Base-by-base conservation (phyloP, 1,140 invertebrate species). In the Saccostrea echinata region DNA sequence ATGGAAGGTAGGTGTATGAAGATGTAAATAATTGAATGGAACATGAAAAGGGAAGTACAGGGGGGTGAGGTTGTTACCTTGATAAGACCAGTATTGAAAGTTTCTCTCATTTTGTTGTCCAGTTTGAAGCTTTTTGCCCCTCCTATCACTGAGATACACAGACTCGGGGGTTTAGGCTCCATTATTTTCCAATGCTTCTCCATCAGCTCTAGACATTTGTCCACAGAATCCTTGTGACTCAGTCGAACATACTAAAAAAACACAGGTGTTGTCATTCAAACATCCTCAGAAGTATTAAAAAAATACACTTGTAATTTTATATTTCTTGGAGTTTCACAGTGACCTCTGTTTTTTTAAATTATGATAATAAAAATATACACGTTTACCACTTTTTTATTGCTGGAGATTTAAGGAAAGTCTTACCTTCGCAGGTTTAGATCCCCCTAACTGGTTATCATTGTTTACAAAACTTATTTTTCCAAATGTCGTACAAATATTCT, bases 221-320 rank as follows among this genome's bases (percentile, higher is more conserved):
- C 98, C 1, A 98, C 97, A 90, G 97, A 96, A 24, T 98, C 98
- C 94, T 99, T 98, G 95, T 98, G 97, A 21, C 97, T 97, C 81
- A 99, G 95, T 88, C 98, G 96, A 18, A 99, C 97, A 93, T 98
- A 99, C 97, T 99, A 95, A 4, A 96, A 96, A 91, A 88, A 93
- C 94, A 93, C 86, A 84, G n/a, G 76, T 21, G 68, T 35, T 24
- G 68, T 71, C 30, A 71, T 11, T 1, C n/a, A 71, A 27, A 21
- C 21, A 21, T 16, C n/a, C 64, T 43, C 43, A 43, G 9, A 43
- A 9, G 43, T 2, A 43, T 43, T 43, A 4, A 43, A 43, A 43
- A n/a, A 43, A 43, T 43, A 43, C 35, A 6, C 2, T 43, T 43
- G 43, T 43, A 43, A 43, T 6, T 43, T 43, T 2, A 43, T 43